These are phyloP conservation scores for Plebejus anna DNA, from an alignment of 2,888 invertebrate genomes.

Conservation along the genomic window DNA sequence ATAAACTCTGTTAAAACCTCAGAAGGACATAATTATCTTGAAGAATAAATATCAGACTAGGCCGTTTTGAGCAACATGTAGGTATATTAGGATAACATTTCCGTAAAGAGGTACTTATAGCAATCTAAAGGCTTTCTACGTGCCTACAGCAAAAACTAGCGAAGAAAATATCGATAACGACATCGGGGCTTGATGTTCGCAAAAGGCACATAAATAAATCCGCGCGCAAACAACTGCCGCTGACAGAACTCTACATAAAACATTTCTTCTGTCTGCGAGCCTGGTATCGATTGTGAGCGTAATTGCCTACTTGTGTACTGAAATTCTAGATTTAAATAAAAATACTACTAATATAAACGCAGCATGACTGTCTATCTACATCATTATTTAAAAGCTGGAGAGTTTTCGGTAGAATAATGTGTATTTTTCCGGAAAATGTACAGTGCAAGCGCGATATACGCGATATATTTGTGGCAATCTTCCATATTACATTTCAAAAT, in stretches of 20 bases:
- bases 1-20: too few species aligned
- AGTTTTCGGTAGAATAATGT: too few species aligned
- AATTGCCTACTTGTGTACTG: slow-evolving; percentile 49
- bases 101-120: neutral
- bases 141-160: neutral
- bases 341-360: too few species aligned
- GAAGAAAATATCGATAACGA: slow-evolving; percentile 23
- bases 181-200: slow-evolving; percentile 6
- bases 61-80: neutral
- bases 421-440: too few species aligned
- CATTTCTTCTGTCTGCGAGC: slow-evolving; percentile 42
- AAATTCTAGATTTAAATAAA: neutral
- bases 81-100: neutral
- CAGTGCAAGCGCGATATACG: too few species aligned
- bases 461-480: too few species aligned
- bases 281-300: slow-evolving; percentile 55
- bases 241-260: slow-evolving; percentile 39
- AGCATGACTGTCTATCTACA: too few species aligned
- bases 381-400: too few species aligned
- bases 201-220: slow-evolving; percentile 29
- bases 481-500: too few species aligned
- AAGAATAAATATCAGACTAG: too few species aligned
- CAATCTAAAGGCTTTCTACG: neutral
- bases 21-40: neutral
- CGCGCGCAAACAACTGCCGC: slow-evolving; percentile 30